These are phyloP conservation scores for Philantomba maxwellii DNA, from an alignment of 2,113 vertebrate species.

Conservation along the genomic window DNA sequence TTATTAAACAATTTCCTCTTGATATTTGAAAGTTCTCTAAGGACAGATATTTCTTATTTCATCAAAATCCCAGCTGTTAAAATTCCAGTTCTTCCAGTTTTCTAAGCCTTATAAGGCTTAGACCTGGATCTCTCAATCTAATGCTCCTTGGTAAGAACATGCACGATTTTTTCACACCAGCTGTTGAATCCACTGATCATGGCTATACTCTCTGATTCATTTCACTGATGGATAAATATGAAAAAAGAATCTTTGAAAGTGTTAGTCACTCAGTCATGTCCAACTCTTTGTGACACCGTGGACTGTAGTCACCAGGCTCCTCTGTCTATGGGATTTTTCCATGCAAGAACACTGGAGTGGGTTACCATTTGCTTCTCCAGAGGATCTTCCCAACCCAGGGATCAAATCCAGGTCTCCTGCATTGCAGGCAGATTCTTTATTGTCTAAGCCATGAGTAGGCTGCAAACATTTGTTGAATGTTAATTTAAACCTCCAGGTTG, in stretches of 20 bases:
- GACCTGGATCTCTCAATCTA: not conserved
- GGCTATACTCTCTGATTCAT: not conserved
- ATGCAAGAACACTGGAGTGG: not conserved
- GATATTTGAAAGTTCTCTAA: not conserved
- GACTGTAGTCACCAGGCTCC: not conserved
- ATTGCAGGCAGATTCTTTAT: not conserved
- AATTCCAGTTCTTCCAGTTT: not conserved
- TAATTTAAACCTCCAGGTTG: not conserved
- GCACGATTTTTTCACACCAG: not conserved
- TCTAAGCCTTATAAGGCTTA: not conserved
- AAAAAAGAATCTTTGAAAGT: not conserved
- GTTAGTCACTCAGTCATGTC: not conserved
- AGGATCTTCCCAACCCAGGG: not conserved
- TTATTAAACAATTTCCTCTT: not conserved
- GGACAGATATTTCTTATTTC: not conserved
- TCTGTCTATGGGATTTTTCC: not conserved
- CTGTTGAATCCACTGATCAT: not conserved
- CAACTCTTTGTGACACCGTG: not conserved
- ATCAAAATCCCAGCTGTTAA: not conserved
- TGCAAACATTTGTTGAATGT: not conserved
- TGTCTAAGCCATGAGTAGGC: not conserved
- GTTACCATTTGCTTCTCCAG: not conserved
- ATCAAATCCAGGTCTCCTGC: rapidly evolving
- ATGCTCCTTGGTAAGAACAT: not conserved
- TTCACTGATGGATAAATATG: not conserved